phyloP scores from a whole-genome alignment of 2,797 vertebrate species.

The Buceros bicornis region DNA sequence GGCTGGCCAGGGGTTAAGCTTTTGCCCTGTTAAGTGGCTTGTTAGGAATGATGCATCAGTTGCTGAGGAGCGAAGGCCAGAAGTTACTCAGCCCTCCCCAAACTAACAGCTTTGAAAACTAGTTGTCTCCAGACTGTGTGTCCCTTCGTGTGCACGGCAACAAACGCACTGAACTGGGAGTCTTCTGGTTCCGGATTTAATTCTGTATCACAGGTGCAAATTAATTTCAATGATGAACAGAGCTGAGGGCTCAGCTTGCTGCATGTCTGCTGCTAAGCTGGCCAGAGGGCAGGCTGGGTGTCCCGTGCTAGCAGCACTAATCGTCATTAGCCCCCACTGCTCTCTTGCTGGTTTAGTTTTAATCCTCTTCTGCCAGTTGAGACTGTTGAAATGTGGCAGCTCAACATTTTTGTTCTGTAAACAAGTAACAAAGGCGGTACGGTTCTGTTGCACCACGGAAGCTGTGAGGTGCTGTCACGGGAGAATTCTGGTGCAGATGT shows the following conservation, averaged over 20 bases:
- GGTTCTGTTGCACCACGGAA: background rate
- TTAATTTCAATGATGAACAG: constrained; percentile 47
- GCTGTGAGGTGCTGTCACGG: background rate
- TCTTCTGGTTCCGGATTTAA: constrained; percentile 28
- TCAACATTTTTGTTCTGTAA: background rate
- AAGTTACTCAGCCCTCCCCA: background rate
- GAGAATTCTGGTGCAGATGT: background rate
- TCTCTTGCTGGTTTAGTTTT: constrained; percentile 46
- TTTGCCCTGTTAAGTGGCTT: background rate
- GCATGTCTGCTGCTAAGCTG: constrained; percentile 45
- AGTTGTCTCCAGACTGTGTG: constrained; percentile 14
- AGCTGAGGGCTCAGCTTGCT: constrained; percentile 67
- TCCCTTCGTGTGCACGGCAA: constrained; percentile 50
- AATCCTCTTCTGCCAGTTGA: constrained; percentile 29
- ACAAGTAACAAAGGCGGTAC: background rate
- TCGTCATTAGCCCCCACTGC: constrained; percentile 21
- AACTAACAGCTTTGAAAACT: background rate
- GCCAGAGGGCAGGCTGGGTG: background rate
- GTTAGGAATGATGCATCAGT: background rate
- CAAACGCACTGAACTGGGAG: background rate
- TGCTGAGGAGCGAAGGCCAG: constrained; percentile 23
- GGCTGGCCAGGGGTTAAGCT: background rate
- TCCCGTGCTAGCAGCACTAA: background rate
- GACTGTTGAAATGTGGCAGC: background rate
- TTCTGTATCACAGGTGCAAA: constrained; percentile 72